phyloP scores from a whole-genome alignment of 2,113 vertebrate species.

The Osmerus mordax region DNA sequence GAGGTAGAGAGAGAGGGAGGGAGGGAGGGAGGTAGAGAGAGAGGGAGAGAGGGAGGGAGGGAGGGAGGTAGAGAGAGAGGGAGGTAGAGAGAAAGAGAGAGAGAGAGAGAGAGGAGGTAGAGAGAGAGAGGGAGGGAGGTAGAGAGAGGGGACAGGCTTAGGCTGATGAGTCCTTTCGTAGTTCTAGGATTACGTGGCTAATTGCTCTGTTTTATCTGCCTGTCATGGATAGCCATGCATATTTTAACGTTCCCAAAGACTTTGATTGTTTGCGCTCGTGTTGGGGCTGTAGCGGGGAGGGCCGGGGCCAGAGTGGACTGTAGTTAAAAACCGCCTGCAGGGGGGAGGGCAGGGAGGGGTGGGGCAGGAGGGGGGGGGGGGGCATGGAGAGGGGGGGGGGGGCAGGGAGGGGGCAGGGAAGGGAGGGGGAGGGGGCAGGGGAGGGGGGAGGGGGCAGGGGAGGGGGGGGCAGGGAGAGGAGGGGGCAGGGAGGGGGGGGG shows the following conservation, averaged over 20 bases:
- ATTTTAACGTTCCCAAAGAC: constrained; percentile 99
- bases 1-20: too few relatives aligned
- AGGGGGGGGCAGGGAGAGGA: too few relatives aligned
- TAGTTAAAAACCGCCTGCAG: constrained; percentile 85
- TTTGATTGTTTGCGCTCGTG: constrained; percentile 93
- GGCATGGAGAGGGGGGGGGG: constrained; percentile 9
- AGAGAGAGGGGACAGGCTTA: constrained; percentile 50
- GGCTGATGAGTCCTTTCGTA: constrained; percentile 77
- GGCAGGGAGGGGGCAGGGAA: constrained; percentile 1
- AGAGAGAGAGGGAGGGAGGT: constrained; percentile 44
- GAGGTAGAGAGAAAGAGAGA: too few relatives aligned
- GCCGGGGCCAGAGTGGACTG: constrained; percentile 91
- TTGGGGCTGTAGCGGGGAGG: constrained; percentile 91
- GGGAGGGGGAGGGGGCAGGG: too few relatives aligned
- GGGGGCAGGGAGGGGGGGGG: too few relatives aligned
- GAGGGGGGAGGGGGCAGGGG: too few relatives aligned
- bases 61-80: too few relatives aligned
- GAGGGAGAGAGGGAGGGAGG: too few relatives aligned
- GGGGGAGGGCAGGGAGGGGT: constrained; percentile 36
- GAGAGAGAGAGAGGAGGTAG: constrained; percentile 27
- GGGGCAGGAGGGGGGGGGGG: background rate
- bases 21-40: too few relatives aligned
- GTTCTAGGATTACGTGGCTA: constrained; percentile 97
- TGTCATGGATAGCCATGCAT: constrained; percentile 99
- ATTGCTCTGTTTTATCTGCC: constrained; percentile 98